phyloP scores from a whole-genome alignment of 2,888 invertebrate genomes.

The Helicoverpa assulta region DNA sequence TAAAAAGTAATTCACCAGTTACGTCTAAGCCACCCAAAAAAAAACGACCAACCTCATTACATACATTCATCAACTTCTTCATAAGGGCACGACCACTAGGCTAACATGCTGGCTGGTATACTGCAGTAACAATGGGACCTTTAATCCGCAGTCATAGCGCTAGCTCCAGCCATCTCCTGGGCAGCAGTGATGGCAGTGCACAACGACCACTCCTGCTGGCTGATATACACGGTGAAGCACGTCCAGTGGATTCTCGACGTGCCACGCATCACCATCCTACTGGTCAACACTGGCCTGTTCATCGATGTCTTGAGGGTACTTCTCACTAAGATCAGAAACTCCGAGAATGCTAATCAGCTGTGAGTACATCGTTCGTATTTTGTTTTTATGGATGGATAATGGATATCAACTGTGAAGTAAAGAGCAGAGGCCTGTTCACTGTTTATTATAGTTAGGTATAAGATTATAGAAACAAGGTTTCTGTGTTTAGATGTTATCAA shows the following conservation, averaged over 20 bases:
- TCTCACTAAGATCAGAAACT: slow-evolving; percentile 90
- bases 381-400: not conserved
- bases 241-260: slow-evolving; percentile 91
- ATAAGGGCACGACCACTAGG: no score
- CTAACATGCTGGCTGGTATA: no score
- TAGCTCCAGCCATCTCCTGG: slow-evolving; percentile 90
- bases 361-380: slow-evolving; percentile 68
- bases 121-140: no score
- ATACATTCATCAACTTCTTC: no score
- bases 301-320: slow-evolving; percentile 92
- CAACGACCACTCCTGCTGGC: slow-evolving; percentile 91
- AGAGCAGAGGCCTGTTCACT: not conserved
- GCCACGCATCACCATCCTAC: slow-evolving; percentile 89
- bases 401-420: not conserved
- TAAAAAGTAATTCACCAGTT: no score
- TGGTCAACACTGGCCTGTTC: slow-evolving; percentile 90
- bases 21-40: no score
- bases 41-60: no score
- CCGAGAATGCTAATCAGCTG: slow-evolving; percentile 87
- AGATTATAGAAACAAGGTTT: slow-evolving; percentile 27
- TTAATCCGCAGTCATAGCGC: slow-evolving; percentile 77
- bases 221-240: slow-evolving; percentile 87
- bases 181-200: slow-evolving; percentile 85
- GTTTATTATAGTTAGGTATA: slow-evolving; percentile 2
- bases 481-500: slow-evolving; percentile 18